Percentiles rank a stretch among this genome's conserved stretches.
These are phyloP conservation scores for Eulemur mongoz DNA, from an alignment of 2,797 vertebrate genomes.

Conservation along the genomic window DNA sequence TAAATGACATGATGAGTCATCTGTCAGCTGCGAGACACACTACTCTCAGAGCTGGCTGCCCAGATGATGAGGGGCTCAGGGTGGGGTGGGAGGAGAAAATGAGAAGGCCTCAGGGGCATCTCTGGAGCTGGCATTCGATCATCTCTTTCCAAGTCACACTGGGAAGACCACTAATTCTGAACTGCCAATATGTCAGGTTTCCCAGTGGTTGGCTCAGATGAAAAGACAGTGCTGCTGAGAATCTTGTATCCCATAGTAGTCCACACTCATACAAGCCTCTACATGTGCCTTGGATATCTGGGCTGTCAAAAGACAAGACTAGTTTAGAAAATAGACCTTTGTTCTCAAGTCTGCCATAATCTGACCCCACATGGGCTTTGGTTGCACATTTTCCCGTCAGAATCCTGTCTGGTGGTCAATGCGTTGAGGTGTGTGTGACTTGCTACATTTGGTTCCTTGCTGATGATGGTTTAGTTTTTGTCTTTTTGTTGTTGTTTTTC, in stretches of 20 bases:
- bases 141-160: not conserved
- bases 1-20: constrained; percentile 45
- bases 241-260: not conserved
- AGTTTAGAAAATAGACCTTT: not conserved
- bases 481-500: not conserved
- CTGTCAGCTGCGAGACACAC: not conserved
- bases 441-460: not conserved
- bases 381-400: not conserved
- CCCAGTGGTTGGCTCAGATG: not conserved
- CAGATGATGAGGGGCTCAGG: not conserved
- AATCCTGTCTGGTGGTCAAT: not conserved
- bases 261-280: not conserved
- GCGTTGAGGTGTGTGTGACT: not conserved
- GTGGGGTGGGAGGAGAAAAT: no score
- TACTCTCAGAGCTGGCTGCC: not conserved
- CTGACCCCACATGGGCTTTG: not conserved
- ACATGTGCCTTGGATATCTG: not conserved
- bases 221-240: not conserved
- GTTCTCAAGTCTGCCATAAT: not conserved
- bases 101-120: not conserved
- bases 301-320: not conserved
- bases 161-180: not conserved
- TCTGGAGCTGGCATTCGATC: not conserved
- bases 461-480: not conserved
- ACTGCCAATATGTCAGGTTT: not conserved